Evolutionary conservation across 2,797 vertebrate genomes (phyloP).

Genomic region (Vireo griseus): DNA sequence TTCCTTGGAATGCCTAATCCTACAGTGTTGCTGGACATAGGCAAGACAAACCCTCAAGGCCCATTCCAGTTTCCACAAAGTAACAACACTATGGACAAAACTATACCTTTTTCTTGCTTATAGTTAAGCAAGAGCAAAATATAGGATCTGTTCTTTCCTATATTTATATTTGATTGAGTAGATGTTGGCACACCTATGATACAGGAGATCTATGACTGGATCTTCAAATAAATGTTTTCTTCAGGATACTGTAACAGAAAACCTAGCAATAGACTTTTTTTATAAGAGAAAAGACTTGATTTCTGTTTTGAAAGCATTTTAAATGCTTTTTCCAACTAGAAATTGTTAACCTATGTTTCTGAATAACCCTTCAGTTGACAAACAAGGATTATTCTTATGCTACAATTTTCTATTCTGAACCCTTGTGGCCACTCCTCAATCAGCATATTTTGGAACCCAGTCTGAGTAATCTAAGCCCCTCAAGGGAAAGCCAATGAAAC

Average conservation of each 20-base stretch:
- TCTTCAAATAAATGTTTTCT: background rate
- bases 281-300: background rate
- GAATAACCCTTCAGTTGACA: background rate
- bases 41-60: background rate
- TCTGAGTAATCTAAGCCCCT: background rate
- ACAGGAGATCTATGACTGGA: background rate
- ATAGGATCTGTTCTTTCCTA: background rate
- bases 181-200: background rate
- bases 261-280: background rate
- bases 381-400: background rate
- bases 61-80: background rate
- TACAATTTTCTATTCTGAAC: background rate
- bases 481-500: background rate
- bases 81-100: background rate
- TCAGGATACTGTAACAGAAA: background rate
- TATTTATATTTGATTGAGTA: background rate
- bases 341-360: background rate
- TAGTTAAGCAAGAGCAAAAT: background rate
- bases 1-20: background rate
- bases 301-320: background rate
- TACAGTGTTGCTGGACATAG: background rate
- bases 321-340: background rate
- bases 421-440: background rate
- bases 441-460: background rate
- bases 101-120: background rate